Conservation (phyloP, 2,797 vertebrate species). For the Austrolebias charrua region DNA sequence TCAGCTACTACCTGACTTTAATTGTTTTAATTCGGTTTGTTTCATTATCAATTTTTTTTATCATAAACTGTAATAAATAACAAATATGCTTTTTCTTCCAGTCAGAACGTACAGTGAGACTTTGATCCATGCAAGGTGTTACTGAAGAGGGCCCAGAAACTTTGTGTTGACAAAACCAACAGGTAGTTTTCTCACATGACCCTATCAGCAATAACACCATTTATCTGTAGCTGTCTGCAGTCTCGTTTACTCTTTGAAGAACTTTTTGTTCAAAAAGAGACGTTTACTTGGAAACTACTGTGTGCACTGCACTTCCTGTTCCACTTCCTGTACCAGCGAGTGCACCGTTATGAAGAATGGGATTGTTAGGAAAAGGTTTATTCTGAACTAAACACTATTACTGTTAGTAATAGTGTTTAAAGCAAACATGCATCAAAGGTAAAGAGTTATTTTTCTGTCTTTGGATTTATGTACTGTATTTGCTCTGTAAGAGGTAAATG, state of each 20-base stretch:
- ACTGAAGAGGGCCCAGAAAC: constrained; percentile 59
- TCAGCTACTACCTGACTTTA: too few relatives aligned
- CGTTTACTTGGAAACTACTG: constrained; percentile 56
- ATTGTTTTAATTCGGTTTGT: too few relatives aligned
- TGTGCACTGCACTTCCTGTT: constrained; percentile 27
- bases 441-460: constrained; percentile 22
- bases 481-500: constrained; percentile 16
- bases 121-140: constrained; percentile 28
- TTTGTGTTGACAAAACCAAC: constrained; percentile 69
- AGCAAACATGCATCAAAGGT: constrained; percentile 69
- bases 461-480: constrained; percentile 7
- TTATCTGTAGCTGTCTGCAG: constrained; percentile 42
- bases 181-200: constrained; percentile 56
- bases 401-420: constrained; percentile 6
- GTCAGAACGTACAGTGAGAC: constrained; percentile 23
- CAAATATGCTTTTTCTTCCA: constrained; percentile 16
- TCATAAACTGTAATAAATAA: too few relatives aligned
- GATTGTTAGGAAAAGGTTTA: constrained; percentile 12
- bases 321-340: background rate
- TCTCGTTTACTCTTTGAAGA: constrained; percentile 46
- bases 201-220: constrained; percentile 57
- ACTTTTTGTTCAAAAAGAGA: constrained; percentile 61
- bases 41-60: too few relatives aligned
- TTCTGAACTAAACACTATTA: constrained; percentile 10
- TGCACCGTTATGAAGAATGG: constrained; percentile 12